A percentile compares a stretch with the other conserved stretches of the same genome.
Conservation (phyloP, 2,113 vertebrate species). For the Tinamus guttatus region DNA sequence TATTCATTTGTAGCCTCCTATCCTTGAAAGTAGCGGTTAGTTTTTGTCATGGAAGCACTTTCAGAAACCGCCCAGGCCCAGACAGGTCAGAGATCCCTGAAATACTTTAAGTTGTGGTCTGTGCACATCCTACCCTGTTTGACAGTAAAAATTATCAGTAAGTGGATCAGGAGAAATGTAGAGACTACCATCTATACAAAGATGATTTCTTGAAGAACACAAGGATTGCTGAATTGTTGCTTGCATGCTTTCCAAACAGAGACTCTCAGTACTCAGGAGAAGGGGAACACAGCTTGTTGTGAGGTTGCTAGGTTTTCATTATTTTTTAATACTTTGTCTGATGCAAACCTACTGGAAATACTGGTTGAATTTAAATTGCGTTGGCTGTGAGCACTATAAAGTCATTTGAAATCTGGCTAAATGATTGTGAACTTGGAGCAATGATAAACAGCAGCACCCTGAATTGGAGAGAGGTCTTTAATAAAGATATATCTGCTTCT, state of each 20-base stretch:
- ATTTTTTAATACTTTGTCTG: background rate
- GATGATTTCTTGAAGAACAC: background rate
- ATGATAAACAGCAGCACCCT: background rate
- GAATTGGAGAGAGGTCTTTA: slow-evolving; percentile 10
- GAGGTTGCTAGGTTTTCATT: background rate
- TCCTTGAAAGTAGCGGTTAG: background rate
- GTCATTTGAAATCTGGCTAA: slow-evolving; percentile 9
- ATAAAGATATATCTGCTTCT: background rate
- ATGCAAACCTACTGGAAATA: background rate
- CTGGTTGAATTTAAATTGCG: background rate
- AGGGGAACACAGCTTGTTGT: background rate
- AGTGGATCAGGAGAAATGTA: background rate
- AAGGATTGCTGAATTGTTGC: background rate
- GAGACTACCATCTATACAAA: background rate
- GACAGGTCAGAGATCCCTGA: background rate
- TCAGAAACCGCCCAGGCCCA: background rate
- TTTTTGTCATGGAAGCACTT: background rate
- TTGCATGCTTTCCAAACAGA: background rate
- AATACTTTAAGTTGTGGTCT: background rate
- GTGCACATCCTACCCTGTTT: background rate
- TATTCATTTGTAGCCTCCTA: background rate
- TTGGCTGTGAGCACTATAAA: background rate
- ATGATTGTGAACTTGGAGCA: slow-evolving; percentile 3
- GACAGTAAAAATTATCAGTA: background rate
- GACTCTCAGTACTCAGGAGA: background rate